Evolutionary conservation across 2,888 invertebrate genomes (phyloP), one percentile per base, ranked within the genome.

Genomic region (Andrena marginata): DNA sequence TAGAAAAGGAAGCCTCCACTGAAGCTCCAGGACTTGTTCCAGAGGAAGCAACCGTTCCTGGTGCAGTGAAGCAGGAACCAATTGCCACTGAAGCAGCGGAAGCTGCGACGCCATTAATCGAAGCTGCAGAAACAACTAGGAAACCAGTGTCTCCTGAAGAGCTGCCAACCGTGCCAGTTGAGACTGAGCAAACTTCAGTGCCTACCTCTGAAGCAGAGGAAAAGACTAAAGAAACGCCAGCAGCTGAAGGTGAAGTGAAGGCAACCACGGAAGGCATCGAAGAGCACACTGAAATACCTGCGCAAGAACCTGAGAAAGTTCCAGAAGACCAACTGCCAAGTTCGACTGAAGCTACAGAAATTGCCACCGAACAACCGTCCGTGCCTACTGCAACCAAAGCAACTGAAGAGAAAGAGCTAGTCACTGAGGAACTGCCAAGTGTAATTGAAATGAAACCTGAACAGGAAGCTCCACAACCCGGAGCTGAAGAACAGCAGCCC

Each of bases 251-350:
- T 8, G 29, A 60, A 62, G 75, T 23, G 23, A 72, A 70, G 13
- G 76, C 42, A 48, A 64, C 56, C 48, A 83, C 78, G n/a, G 75
- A 80, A 71, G 70, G 64, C 68, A 6, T 56, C 3, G 78, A 84
- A 69, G 81, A 82, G 4, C 86, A 82, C n/a, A 76, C 81, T 29
- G 77, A 84, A 54, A 20, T 20, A 6, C 54, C 88, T 6, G 63
- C 69, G n/a, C 29, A 77, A 31, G 67, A 63, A 68, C 42, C 29
- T 16, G 82, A 59, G 7, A 77, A 48, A 13, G 2, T 64, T 20
- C 59, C 81, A 0, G 81, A 78, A 20, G 73, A 77, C 60, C 70
- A 83, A 73, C 10, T 73, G 20, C 62, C 65, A 2, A 80, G 74
- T 68, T 65, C 80, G 16, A 69, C 77, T 8, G 75, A 76, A 72